Conservation (phyloP, 2,888 invertebrate genomes). For the Mystacides longicornis region DNA sequence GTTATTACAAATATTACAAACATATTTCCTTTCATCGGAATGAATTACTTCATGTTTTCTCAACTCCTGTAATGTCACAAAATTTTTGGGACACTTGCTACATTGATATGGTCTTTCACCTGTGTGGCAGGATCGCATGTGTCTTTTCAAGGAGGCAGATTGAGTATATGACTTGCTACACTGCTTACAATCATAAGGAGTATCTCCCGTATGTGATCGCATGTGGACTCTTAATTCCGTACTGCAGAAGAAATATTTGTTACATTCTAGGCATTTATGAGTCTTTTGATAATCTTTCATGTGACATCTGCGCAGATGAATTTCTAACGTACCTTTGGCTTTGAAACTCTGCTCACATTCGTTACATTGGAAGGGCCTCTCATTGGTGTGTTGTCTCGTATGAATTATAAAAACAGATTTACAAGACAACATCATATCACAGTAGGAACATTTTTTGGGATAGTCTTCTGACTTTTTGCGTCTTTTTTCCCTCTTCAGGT, state of each 20-base stretch:
- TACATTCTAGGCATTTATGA: conserved; percentile 18
- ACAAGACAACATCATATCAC: conserved; percentile 8
- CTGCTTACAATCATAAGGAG: conserved; percentile 32
- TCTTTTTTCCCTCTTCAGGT: too few relatives aligned
- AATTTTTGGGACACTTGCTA: conserved; percentile 37
- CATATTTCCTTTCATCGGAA: conserved; percentile 33
- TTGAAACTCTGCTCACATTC: conserved; percentile 11
- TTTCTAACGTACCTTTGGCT: conserved; percentile 14
- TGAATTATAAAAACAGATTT: conserved; percentile 13
- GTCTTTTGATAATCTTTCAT: conserved; percentile 5
- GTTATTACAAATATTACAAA: conserved; percentile 17
- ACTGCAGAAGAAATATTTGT: conserved; percentile 16
- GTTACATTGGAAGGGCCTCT: conserved; percentile 17
- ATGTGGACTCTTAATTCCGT: conserved; percentile 20
- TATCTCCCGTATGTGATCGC: conserved; percentile 21
- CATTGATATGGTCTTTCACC: conserved; percentile 42
- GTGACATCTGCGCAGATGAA: conserved; percentile 18
- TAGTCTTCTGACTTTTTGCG: not conserved
- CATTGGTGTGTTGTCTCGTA: conserved; percentile 15
- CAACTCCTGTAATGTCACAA: conserved; percentile 37
- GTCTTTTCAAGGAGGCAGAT: conserved; percentile 39
- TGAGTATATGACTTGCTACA: conserved; percentile 31
- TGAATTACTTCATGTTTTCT: conserved; percentile 40
- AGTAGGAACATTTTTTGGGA: conserved; percentile 10
- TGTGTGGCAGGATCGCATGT: conserved; percentile 35